Percentiles rank a stretch among this genome's conserved stretches.
Evolutionary conservation across 2,888 invertebrate species (phyloP).

Genomic region (Orthonychiurus folsomi): DNA sequence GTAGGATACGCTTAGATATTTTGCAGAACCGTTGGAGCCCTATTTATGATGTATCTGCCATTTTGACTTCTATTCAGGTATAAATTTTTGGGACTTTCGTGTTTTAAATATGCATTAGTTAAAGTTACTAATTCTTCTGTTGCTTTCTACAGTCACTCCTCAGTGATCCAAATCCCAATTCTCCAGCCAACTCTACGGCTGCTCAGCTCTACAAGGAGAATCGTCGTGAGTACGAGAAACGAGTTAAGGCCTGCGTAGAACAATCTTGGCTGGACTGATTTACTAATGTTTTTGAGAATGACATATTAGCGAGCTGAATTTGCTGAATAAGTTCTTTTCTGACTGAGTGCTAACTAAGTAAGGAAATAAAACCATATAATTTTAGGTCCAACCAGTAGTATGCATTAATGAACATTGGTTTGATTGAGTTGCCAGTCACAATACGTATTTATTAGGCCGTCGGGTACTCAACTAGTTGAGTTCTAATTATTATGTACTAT

Average conservation of each 20-base stretch:
- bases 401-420: too few relatives aligned
- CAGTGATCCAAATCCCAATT: conserved; percentile 99
- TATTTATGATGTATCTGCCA: conserved; percentile 99
- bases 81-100: conserved; percentile 34
- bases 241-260: conserved; percentile 98
- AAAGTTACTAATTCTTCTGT: not conserved
- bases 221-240: conserved; percentile 96
- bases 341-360: too few relatives aligned
- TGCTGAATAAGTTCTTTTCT: too few relatives aligned
- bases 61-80: conserved; percentile 99
- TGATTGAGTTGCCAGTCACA: too few relatives aligned
- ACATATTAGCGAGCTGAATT: too few relatives aligned
- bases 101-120: not conserved
- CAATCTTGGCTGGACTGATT: conserved; percentile 92
- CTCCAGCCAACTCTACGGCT: conserved; percentile 97
- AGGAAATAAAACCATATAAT: too few relatives aligned
- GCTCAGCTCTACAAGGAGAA: conserved; percentile 99
- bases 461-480: too few relatives aligned
- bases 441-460: too few relatives aligned
- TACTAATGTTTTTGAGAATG: too few relatives aligned
- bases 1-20: conserved; percentile 98
- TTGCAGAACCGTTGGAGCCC: conserved; percentile 99
- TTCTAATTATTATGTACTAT: too few relatives aligned
- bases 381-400: too few relatives aligned
- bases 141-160: conserved; percentile 72